These are phyloP conservation scores for Agrilus biguttatus DNA, from an alignment of 2,888 invertebrate genomes.

Conservation along the genomic window DNA sequence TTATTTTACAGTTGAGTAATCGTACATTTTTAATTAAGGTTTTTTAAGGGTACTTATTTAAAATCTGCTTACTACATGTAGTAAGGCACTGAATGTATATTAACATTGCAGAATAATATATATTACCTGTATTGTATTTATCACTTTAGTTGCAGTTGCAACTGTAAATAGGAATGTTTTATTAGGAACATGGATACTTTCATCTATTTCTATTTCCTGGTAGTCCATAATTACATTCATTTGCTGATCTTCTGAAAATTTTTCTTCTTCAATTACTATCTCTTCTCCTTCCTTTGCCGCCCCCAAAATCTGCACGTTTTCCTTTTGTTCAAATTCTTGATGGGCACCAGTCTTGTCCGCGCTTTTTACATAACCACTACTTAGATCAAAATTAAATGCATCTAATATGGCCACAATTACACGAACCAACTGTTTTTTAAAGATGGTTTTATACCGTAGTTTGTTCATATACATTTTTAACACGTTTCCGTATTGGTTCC, in stretches of 20 bases:
- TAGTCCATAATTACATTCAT: constrained; percentile 21
- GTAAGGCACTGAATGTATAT: too few relatives aligned
- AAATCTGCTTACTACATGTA: too few relatives aligned
- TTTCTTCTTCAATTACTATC: constrained; percentile 10
- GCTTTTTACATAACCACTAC: constrained; percentile 34
- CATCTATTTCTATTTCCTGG: constrained; percentile 15
- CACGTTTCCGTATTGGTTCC: constrained; percentile 78
- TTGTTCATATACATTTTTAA: constrained; percentile 67
- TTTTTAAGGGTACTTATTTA: too few relatives aligned
- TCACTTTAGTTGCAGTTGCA: constrained; percentile 59
- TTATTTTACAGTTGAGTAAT: too few relatives aligned
- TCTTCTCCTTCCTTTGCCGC: constrained; percentile 17
- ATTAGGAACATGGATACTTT: constrained; percentile 10
- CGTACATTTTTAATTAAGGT: too few relatives aligned
- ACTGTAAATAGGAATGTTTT: constrained; percentile 32
- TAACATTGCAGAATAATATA: neutral
- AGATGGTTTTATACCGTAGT: constrained; percentile 54
- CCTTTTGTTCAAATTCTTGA: constrained; percentile 17
- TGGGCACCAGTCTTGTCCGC: constrained; percentile 9
- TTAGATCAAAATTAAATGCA: constrained; percentile 83
- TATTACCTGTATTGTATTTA: constrained; percentile 29
- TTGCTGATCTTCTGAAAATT: constrained; percentile 26
- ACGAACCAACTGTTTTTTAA: constrained; percentile 72
- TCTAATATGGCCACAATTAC: constrained; percentile 69
- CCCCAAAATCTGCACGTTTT: constrained; percentile 17